Conservation (phyloP, 2,797 vertebrate species). For the Sebastes matsubarae region DNA sequence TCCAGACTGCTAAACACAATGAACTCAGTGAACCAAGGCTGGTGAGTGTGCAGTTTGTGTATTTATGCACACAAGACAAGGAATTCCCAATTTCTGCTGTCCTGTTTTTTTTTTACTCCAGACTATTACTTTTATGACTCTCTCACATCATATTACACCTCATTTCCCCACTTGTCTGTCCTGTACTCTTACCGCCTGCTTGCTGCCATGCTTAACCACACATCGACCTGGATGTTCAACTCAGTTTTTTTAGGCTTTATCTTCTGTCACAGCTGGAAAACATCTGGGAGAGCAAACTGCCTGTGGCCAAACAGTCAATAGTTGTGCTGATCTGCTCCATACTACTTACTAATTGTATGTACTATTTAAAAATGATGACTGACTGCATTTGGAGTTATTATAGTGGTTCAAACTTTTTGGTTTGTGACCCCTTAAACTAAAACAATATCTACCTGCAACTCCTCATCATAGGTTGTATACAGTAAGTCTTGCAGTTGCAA, state of each 20-base stretch:
- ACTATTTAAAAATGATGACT: background rate
- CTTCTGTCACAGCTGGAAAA: background rate
- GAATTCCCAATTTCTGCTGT: background rate
- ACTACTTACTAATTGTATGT: background rate
- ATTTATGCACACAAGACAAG: slow-evolving; percentile 1
- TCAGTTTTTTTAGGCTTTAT: background rate
- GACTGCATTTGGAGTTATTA: too few species aligned
- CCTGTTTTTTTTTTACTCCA: background rate
- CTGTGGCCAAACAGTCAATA: background rate
- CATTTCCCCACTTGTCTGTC: background rate
- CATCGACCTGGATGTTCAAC: background rate
- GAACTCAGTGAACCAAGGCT: slow-evolving; percentile 72
- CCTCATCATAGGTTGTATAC: background rate
- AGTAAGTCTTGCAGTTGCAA: background rate
- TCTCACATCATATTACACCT: background rate
- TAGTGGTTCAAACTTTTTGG: too few species aligned
- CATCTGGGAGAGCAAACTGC: background rate
- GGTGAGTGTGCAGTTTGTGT: background rate
- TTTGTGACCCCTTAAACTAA: too few species aligned
- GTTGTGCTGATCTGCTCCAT: background rate
- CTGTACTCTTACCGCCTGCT: background rate
- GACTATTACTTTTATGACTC: background rate
- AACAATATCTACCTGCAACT: background rate
- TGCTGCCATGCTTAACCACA: background rate
- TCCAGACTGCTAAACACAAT: slow-evolving; percentile 69